These are phyloP conservation scores for Lophotis ruficrista DNA, from an alignment of 2,113 vertebrate species.

Conservation along the genomic window DNA sequence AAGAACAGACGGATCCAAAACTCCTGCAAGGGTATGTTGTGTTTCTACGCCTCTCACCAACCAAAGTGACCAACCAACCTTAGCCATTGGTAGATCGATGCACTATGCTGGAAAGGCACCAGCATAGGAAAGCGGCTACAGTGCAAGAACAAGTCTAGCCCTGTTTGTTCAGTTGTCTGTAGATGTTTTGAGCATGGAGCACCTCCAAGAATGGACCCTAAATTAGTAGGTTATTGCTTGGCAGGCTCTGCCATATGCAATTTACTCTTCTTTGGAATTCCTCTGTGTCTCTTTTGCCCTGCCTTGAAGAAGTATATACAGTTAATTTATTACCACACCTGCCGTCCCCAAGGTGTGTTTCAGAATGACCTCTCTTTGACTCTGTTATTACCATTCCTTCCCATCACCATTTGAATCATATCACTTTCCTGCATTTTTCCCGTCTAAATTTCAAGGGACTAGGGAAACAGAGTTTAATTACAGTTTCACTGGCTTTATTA, in stretches of 20 bases:
- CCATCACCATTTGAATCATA: slow-evolving; percentile 10
- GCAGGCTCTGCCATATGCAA: neutral
- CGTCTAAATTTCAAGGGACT: neutral
- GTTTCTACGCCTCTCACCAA: neutral
- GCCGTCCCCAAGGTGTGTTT: slow-evolving; percentile 24
- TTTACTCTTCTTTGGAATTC: slow-evolving; percentile 7
- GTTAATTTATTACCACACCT: slow-evolving; percentile 42
- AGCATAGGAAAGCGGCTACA: neutral
- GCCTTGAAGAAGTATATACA: neutral
- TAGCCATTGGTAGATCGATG: neutral
- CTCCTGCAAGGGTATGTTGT: neutral
- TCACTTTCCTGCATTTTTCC: slow-evolving; percentile 3
- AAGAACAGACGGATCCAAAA: neutral
- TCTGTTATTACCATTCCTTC: slow-evolving; percentile 1
- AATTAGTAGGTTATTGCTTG: slow-evolving; percentile 18
- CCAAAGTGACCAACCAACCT: no score
- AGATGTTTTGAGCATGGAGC: neutral
- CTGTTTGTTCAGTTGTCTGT: neutral
- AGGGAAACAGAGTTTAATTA: slow-evolving; percentile 13
- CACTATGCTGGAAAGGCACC: neutral
- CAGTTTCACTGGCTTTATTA: slow-evolving; percentile 3
- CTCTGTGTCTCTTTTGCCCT: neutral
- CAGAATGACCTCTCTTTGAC: slow-evolving; percentile 20
- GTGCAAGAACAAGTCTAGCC: neutral
- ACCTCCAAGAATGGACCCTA: neutral